Evolutionary conservation across 2,113 vertebrate species (phyloP), one percentile per base, ranked within the genome.

Genomic region (Nesoenas mayeri): DNA sequence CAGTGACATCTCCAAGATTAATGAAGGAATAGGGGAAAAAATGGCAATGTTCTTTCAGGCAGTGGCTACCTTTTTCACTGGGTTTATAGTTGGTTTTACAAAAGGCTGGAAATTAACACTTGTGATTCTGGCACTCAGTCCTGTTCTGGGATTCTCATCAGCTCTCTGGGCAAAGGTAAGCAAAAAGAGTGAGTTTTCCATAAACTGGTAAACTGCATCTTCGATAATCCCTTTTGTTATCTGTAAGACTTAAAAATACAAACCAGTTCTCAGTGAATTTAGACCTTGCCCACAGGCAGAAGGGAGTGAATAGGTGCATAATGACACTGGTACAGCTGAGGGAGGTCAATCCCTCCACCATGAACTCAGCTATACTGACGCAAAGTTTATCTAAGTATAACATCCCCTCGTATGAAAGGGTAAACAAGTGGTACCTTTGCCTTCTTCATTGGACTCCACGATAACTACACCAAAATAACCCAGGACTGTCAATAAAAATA

Each of bases 51-150:
- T 99, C 75, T 89, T 99, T 90, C 98, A 99, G 96, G 98, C 97
- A 72, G 29, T 98, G 67, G 80, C 97, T 96, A 98, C 98, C 64
- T 99, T 99, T 95, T 16, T 98, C 54, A 29, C 97, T 56, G 97
- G 98, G 77, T 98, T 99, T 93, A 65, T 98, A 97, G 95, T 96
- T 80, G 98, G 98, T 72, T 99, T 99, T 90, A 42, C 61, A 83
- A 97, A 98, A 97, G 98, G 98, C 73, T 99, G 99, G 99, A 99
- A 99, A 96, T 97, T 98, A 66, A 98, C 98, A 20, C 97, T 99
- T 15, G 98, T 99, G 96, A 98, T 99, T 83, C 95, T 99, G 94
- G 97, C 99, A 57, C 96, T 99, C 91, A 98, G 98, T 85, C 98
- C 98, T 7, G 69, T 98, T 34, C 95, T 98, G 61, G 98, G 98